Evolutionary conservation across 2,113 vertebrate genomes (phyloP).

Genomic region (Megaceryle maxima): DNA sequence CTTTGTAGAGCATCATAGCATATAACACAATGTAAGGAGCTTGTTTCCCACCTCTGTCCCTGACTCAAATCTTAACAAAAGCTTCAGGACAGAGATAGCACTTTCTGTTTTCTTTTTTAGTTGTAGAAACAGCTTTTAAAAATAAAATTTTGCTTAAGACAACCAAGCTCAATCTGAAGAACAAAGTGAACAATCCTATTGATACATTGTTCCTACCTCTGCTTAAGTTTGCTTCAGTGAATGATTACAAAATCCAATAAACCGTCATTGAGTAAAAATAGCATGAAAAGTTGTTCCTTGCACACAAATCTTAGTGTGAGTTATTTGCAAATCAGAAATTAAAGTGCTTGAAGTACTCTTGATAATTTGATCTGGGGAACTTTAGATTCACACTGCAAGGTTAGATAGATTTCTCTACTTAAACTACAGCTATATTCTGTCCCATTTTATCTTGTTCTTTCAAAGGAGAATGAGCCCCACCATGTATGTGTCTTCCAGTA

Average conservation of each 20-base stretch:
- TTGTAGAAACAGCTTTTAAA: background rate
- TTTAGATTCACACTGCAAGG: background rate
- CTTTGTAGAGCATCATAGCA: background rate
- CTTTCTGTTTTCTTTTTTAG: background rate
- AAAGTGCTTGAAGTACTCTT: background rate
- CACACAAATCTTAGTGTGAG: background rate
- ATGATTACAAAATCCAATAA: background rate
- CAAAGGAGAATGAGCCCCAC: background rate
- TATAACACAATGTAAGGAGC: background rate
- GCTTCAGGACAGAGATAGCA: background rate
- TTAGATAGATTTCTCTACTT: background rate
- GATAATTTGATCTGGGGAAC: background rate
- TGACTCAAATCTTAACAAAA: background rate
- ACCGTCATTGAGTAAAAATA: background rate
- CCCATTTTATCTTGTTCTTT: background rate
- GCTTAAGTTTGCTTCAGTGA: background rate
- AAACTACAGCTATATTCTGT: background rate
- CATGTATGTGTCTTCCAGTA: too few species aligned
- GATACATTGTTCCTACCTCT: background rate
- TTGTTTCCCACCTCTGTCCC: background rate
- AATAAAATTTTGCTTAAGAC: background rate
- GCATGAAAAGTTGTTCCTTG: background rate
- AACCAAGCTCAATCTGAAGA: background rate
- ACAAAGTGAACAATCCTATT: background rate
- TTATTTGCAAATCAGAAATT: background rate